These are phyloP conservation scores for Sisor rabdophorus DNA, from an alignment of 2,113 vertebrate genomes.

Conservation along the genomic window DNA sequence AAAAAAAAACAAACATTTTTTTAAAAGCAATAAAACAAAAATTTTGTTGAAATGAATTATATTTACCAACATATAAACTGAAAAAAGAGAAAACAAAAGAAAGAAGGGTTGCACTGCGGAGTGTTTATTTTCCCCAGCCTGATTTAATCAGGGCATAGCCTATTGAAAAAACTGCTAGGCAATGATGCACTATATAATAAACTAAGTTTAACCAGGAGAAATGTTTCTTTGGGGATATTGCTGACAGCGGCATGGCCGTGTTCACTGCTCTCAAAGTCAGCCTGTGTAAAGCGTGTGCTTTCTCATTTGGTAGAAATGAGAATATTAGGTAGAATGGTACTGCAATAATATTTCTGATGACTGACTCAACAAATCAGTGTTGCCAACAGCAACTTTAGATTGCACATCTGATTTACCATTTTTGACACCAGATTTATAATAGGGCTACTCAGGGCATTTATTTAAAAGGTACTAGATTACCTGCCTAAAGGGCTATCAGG, in stretches of 20 bases:
- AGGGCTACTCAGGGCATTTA: too few relatives aligned
- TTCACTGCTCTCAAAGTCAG: conserved; percentile 20
- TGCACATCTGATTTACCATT: not conserved
- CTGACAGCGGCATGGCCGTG: not conserved
- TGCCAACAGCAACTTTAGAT: not conserved
- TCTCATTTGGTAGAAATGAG: not conserved
- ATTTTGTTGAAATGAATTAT: not conserved
- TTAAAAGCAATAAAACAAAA: not conserved
- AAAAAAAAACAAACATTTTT: too few relatives aligned
- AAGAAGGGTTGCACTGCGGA: not conserved
- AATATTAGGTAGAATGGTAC: not conserved
- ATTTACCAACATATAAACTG: not conserved
- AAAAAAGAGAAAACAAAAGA: not conserved
- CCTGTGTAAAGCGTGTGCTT: not conserved
- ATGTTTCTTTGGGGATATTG: conserved; percentile 21
- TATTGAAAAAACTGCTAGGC: not conserved
- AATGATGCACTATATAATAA: conserved; percentile 13
- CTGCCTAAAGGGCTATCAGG: too few relatives aligned
- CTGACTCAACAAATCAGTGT: conserved; percentile 13
- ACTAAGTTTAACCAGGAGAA: conserved; percentile 31
- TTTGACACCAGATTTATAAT: not conserved
- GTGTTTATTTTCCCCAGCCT: not conserved
- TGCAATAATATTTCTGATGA: conserved; percentile 9
- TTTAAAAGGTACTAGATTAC: too few relatives aligned
- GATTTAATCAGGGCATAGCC: conserved; percentile 21